phyloP scores from a whole-genome alignment of 2,888 invertebrate genomes.

The Galerucella nymphaeae region DNA sequence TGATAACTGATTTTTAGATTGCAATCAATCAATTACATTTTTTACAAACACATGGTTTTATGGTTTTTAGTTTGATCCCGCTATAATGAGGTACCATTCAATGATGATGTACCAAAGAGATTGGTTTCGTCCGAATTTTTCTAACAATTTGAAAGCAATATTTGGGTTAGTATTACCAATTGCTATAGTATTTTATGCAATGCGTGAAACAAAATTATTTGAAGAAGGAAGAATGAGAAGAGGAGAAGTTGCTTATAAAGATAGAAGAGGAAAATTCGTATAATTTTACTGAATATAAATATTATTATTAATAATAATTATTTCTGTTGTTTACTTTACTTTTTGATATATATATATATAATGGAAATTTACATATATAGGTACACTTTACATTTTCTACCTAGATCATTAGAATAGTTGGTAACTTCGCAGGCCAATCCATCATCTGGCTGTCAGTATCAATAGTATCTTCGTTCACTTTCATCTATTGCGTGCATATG shows the following conservation, averaged over 20 bases:
- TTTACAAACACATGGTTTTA: too few species aligned
- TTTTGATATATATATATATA: background rate
- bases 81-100: slow-evolving; percentile 77
- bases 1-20: too few species aligned
- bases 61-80: slow-evolving; percentile 80
- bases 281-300: slow-evolving; percentile 60
- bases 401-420: too few species aligned
- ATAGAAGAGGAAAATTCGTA: slow-evolving; percentile 76
- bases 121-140: slow-evolving; percentile 74
- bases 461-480: background rate
- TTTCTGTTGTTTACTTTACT: background rate
- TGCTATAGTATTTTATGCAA: slow-evolving; percentile 65
- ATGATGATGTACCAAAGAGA: slow-evolving; percentile 75
- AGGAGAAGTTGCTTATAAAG: slow-evolving; percentile 81
- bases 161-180: slow-evolving; percentile 71
- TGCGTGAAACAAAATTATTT: slow-evolving; percentile 68
- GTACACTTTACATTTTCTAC: too few species aligned
- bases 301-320: too few species aligned
- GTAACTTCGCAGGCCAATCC: too few species aligned
- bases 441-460: background rate
- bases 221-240: slow-evolving; percentile 72
- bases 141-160: slow-evolving; percentile 52
- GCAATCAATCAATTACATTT: slow-evolving; percentile 14
- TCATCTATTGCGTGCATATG: background rate
- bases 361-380: background rate